Base-by-base conservation (phyloP, 2,113 vertebrate species). In the Verasper variegatus region DNA sequence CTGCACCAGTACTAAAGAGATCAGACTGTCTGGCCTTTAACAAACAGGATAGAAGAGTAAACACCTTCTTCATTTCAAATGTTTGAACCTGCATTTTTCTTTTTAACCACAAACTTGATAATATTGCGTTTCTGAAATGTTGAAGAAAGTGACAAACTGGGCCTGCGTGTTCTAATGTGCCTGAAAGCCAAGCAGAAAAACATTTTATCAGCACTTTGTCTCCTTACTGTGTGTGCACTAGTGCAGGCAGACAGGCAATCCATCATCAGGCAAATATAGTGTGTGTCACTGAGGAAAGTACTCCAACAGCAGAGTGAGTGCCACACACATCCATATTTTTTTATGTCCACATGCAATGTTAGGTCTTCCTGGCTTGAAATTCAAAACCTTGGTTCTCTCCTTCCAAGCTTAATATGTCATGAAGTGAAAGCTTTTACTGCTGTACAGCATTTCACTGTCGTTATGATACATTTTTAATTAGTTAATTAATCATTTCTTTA, bases 171-270 rank as follows among this genome's bases (percentile, higher is more conserved):
- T 78, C 45, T 61, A 78, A 85, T 73, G 71, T 74, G 68, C 63
- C 65, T 71, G 71, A 77, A 84, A 88, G 82, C 82, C 75, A 47
- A 71, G 84, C 31, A 72, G 31, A 76, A 83, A 89, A 83, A 24
- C 31, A 81, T 89, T 88, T 90, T 78, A 87, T 93, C 90, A 91
- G 92, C 87, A 90, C 72, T 88, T 89, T 87, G 70, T 75, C 81
- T 86, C 84, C 71, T 82, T 78, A 81, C 72, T 78, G 65, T 86
- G 58, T 82, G 71, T 71, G 68, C 82, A 82, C 73, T 70, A 68
- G 78, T 72, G 21, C 71, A 62, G 67, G 68, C 74, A 45, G 83
- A 77, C 86, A 87, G 60, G 76, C 87, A 76, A 88, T 91, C 89
- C 85, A 86, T 93, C 89, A 89, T 54, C 82, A 78, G 71, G 71